Conservation (phyloP, 2,797 vertebrate species). For the Sebastes ruberrimus region DNA sequence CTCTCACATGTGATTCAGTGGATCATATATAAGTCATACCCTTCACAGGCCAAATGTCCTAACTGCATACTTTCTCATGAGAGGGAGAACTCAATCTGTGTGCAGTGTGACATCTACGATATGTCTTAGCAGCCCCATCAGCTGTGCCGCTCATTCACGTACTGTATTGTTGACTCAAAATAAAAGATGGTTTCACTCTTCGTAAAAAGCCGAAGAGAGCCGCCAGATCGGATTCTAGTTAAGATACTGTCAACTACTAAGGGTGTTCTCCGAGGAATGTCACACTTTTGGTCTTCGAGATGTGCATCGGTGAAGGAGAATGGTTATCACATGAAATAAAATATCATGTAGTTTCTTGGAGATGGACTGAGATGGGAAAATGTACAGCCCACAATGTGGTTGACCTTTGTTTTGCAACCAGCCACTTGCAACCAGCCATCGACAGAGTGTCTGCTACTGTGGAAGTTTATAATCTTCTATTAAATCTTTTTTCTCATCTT, state of each 20-base stretch:
- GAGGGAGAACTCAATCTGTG: slow-evolving; percentile 67
- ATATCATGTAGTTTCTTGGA: background rate
- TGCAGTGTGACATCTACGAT: slow-evolving; percentile 75
- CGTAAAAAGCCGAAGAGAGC: slow-evolving; percentile 29
- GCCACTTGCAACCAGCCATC: background rate
- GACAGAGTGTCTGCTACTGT: background rate
- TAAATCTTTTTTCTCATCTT: background rate
- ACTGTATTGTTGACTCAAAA: slow-evolving; percentile 76
- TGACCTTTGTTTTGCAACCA: background rate
- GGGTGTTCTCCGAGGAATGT: slow-evolving; percentile 41
- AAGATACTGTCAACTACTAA: slow-evolving; percentile 56
- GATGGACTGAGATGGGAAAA: slow-evolving; percentile 1
- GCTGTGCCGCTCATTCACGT: slow-evolving; percentile 83
- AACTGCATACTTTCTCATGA: slow-evolving; percentile 75
- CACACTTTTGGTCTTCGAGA: slow-evolving; percentile 38
- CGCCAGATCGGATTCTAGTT: slow-evolving; percentile 56
- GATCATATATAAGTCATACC: slow-evolving; percentile 64
- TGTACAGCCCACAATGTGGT: background rate
- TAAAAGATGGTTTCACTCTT: slow-evolving; percentile 62
- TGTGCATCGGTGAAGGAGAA: slow-evolving; percentile 5
- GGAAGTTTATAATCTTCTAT: background rate
- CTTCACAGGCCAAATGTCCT: slow-evolving; percentile 56
- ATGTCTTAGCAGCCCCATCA: slow-evolving; percentile 71
- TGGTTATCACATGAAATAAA: slow-evolving; percentile 35
- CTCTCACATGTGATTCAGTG: slow-evolving; percentile 52